Base-by-base conservation (phyloP, 2,113 vertebrate genomes). In the Pholis gunnellus region DNA sequence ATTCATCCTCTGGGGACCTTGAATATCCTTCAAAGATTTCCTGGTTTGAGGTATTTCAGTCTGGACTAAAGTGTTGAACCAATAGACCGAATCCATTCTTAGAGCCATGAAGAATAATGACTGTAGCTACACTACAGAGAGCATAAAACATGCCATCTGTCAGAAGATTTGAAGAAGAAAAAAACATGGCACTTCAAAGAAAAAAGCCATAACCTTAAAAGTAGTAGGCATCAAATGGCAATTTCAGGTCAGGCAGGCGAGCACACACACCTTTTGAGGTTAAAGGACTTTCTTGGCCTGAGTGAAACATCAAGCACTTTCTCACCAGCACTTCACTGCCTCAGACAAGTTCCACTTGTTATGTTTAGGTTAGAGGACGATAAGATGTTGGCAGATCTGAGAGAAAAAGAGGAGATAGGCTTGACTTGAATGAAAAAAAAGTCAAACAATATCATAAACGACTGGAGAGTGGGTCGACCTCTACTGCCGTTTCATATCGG, bases 281-380 rank as follows among this genome's bases (percentile, higher is more conserved):
- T 36, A 82, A 82, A 84, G 18, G 38, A 73, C 29, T 84, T 75
- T 78, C 54, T 76, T 74, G 75, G 56, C 57, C 61, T 63, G 78
- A 79, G 68, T 67, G 52, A 73, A 88, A 81, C 66, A 84, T 79
- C 59, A 84, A 82, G 68, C 57, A 34, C 57, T 64, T 72, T 56
- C 76, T 82, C 25, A 0, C 57, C 52, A 71, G 61, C 54, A 59
- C 48, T 72, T 64, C 57, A 18, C 34, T 44, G 40, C 73, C 42
- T 81, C 70, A 75, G 42, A 71, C 29, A 68, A 72, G 38, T 52
- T 64, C 59, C 70, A 54, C 46, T 44, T 86, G 66, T 78, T 83
- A 29, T 78, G 36, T 84, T 56, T 84, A 59, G 48, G n/a, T 25
- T 57, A 56, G 2, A 66, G 54, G 44, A 75, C 27, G 68, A 61